A percentile compares a stretch with the other conserved stretches of the same genome.
Evolutionary conservation across 2,113 vertebrate species (phyloP).

Genomic region (Oryzias woworae): DNA sequence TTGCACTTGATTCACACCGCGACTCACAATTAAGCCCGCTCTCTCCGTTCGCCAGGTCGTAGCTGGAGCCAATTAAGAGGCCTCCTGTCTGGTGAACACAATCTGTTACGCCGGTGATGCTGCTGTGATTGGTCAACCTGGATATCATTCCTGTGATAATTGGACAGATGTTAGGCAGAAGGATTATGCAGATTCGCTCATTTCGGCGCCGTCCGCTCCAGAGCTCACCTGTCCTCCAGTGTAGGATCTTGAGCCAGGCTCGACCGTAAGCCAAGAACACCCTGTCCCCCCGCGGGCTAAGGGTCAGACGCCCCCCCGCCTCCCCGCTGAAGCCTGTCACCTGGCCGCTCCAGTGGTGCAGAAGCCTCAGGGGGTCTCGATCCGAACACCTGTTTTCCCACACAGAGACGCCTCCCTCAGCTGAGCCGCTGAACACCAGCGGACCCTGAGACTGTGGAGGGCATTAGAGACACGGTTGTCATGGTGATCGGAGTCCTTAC

Average conservation of each 20-base stretch:
- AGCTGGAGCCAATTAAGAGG: conserved; percentile 79
- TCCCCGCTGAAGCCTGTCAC: conserved; percentile 68
- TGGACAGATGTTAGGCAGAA: conserved; percentile 57
- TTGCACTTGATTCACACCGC: conserved; percentile 12
- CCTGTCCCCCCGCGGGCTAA: conserved; percentile 76
- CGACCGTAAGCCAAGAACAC: conserved; percentile 72
- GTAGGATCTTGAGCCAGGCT: conserved; percentile 75
- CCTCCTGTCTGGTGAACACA: conserved; percentile 78
- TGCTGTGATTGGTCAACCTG: conserved; percentile 82
- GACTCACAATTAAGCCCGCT: conserved; percentile 78
- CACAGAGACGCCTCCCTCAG: conserved; percentile 76
- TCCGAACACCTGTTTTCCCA: conserved; percentile 70
- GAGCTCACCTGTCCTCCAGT: conserved; percentile 77
- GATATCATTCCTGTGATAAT: conserved; percentile 72
- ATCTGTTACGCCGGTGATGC: conserved; percentile 77
- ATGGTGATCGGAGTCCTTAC: conserved; percentile 62
- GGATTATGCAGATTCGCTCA: conserved; percentile 48
- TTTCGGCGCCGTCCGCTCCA: neutral
- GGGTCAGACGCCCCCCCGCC: conserved; percentile 55
- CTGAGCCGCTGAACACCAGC: conserved; percentile 77
- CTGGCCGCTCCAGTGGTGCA: conserved; percentile 69
- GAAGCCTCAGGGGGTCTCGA: conserved; percentile 64
- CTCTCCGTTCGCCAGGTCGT: conserved; percentile 78
- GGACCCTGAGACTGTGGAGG: conserved; percentile 78
- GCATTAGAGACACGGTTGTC: conserved; percentile 59